Base-by-base conservation (phyloP, 2,797 vertebrate genomes). In the Vireo griseus region DNA sequence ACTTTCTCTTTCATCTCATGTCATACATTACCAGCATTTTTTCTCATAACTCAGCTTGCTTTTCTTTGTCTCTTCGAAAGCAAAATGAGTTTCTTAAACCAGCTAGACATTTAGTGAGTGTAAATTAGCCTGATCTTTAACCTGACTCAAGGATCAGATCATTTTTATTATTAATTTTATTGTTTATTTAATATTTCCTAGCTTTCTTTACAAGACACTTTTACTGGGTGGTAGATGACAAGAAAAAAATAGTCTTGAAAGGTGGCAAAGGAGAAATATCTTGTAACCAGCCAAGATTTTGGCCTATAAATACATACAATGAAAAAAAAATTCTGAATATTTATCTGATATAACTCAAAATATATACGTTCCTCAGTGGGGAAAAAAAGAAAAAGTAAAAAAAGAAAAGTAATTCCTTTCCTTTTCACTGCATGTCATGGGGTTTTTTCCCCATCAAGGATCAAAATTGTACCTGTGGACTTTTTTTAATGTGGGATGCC, bases 11-110 rank as follows among this genome's bases (percentile, higher is more conserved):
- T 88, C 35, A 50, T 86, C 15, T 90, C 13, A 20, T 52, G 16
- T 57, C 35, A 69, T 48, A n/a, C 71, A 84, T 75, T 68, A 72
- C 31, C 7, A n/a, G 8, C 4, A 50, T 58, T 22, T 81, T 79
- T 92, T 33, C 12, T 59, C 63, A 22, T 69, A 42, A 62, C 24
- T 71, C 45, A 66, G 19, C 17, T 29, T 89, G 31, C 31, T 31
- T 94, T 94, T 88, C 55, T 86, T 80, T 71, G 40, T 63, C 11
- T 16, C 16, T 69, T 44, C 68, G 24, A 84, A 74, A 69, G 28
- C 9, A 31, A 92, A 88, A 75, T 44, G 0, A 48, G 31, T 81
- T 72, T 84, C 40, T 92, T 37, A 86, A 58, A 81, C 69, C 42
- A 74, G 19, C 6, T 48, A 42, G 55, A 45, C 7, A 28, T 83